Evolutionary conservation across 35 echinoderm and acorn worm genomes (phyloP), one percentile per base, ranked within the genome.

Genomic region (Ophioderma brevispina): DNA sequence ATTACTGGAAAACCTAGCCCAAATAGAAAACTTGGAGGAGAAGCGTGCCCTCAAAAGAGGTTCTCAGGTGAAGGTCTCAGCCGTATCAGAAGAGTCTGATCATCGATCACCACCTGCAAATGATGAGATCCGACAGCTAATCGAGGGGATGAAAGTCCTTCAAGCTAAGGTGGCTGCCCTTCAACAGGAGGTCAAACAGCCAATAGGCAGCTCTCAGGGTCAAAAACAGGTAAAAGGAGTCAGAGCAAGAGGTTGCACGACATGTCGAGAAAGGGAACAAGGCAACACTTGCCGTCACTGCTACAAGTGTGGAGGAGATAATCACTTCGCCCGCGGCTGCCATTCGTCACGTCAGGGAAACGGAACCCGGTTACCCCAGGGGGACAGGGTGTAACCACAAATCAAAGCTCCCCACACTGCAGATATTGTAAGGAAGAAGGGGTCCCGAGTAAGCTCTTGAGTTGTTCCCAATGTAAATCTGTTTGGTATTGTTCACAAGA

Each of bases 271-370:
- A 28, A 38, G 13, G 0, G 88, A 82, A 1, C 49, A 34, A 36
- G 92, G 92, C 0, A 30, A 31, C 33, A 36, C 41, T 0, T 94
- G 92, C 78, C 82, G 1, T 10, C 92, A 90, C 39, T 86, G 87
- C 40, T 85, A 85, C 70, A 94, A 94, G 55, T 94, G 92, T 39
- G 92, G 92, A 31, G 78, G 92, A n/a, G n/a, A n/a, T n/a, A 76
- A 91, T 18, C 92, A 94, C 46, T 56, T 90, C 38, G 81, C 83
- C 39, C 89, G 88, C 46, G 87, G 92, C 0, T 94, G 88, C 32
- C 30, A 50, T 40, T 32, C 18, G n/a, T n/a, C n/a, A n/a, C n/a
- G n/a, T n/a, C n/a, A n/a, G 89, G 89, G 90, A 92, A 92, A 86
- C 90, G 83, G 40, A 56, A 15, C 37, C 77, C 15, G 76, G 90